Percentiles rank a stretch among this genome's conserved stretches.
Conservation (phyloP, 92 coral and sea anemone genomes). For the Paramuricea clavata region DNA sequence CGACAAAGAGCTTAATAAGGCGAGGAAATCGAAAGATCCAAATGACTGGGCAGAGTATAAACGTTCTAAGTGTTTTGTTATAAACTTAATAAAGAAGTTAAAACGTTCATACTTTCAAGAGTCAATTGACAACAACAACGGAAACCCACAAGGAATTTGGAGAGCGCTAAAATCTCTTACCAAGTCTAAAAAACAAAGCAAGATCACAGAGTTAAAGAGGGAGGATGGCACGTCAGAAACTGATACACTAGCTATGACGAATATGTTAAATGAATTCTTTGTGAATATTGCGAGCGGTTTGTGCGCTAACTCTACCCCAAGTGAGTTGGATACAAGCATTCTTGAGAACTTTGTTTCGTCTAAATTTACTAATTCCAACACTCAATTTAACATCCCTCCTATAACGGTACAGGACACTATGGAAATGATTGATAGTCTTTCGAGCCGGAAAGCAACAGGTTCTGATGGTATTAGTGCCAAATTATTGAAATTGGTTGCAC, state of each 20-base stretch:
- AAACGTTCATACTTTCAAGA: slow-evolving; percentile 53
- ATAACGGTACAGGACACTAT: slow-evolving; percentile 55
- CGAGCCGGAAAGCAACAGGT: slow-evolving; percentile 67
- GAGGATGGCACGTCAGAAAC: slow-evolving; percentile 49
- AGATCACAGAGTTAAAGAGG: slow-evolving; percentile 44
- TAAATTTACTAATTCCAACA: slow-evolving; percentile 34
- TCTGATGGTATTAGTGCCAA: slow-evolving; percentile 65
- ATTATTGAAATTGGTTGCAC: slow-evolving; percentile 60
- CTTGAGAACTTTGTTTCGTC: slow-evolving; percentile 50
- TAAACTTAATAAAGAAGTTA: slow-evolving; percentile 47
- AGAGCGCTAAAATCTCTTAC: slow-evolving; percentile 59
- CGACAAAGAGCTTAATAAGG: slow-evolving; percentile 44
- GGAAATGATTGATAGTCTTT: slow-evolving; percentile 48
- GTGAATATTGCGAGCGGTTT: slow-evolving; percentile 35
- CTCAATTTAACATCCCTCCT: slow-evolving; percentile 58
- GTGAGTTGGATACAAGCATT: slow-evolving; percentile 39
- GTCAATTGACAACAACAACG: slow-evolving; percentile 54
- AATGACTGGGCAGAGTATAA: slow-evolving; percentile 48
- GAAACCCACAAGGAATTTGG: slow-evolving; percentile 28
- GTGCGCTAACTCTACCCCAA: slow-evolving; percentile 31
- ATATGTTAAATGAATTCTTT: slow-evolving; percentile 61
- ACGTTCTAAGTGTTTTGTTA: slow-evolving; percentile 55
- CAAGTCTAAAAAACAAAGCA: slow-evolving; percentile 39
- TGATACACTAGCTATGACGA: slow-evolving; percentile 57
- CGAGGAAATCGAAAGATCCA: slow-evolving; percentile 38